Base-by-base conservation (phyloP, 37 sponge, comb jelly and placozoan species). In the Corticium candelabrum region DNA sequence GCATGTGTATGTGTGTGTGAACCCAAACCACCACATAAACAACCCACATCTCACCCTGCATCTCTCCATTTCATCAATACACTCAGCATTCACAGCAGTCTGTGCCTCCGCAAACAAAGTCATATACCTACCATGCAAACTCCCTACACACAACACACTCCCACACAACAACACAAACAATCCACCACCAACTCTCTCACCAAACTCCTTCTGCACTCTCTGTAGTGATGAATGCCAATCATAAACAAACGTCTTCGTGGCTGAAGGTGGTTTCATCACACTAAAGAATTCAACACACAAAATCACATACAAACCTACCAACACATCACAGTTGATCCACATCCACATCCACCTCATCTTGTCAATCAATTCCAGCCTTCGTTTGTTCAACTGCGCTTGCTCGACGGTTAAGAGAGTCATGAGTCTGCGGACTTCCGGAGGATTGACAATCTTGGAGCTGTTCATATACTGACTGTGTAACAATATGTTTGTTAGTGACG, bases 41-140 rank as follows among this genome's bases (percentile, higher is more conserved):
- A 50, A 11, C 15, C 11, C 15, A 34, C 2, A 37, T 37, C 82
- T 40, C 40, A 88, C 89, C 80, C 77, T 80, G 2, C 68, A 77
- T n/a, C 62, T 68, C 39, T 88, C 86, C 86, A 85, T 41, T 68
- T 85, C 77, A 2, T 74, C 76, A 35, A 82, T 77, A 75, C 85
- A 85, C 33, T 21, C 31, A 7, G 57, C 57, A 68, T 34, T 56
- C 15, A 74, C n/a, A 7, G 39, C 36, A 57, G 84, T 85, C 37
- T 72, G 79, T 50, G 39, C 29, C 5, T 30, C 11, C 56, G 84
- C 85, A 2, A 82, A 41, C 69, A 74, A 35, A 37, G 76, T 40
- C 40, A 88, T 43, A 39, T 69, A 82, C 30, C 56, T 68, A 35
- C 67, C 68, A 67, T 85, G 82, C 27, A 78, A 37, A 34, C 34